A percentile compares a stretch with the other conserved stretches of the same genome.
Evolutionary conservation across 2,888 invertebrate species (phyloP).

Genomic region (Eupithecia vulgata): DNA sequence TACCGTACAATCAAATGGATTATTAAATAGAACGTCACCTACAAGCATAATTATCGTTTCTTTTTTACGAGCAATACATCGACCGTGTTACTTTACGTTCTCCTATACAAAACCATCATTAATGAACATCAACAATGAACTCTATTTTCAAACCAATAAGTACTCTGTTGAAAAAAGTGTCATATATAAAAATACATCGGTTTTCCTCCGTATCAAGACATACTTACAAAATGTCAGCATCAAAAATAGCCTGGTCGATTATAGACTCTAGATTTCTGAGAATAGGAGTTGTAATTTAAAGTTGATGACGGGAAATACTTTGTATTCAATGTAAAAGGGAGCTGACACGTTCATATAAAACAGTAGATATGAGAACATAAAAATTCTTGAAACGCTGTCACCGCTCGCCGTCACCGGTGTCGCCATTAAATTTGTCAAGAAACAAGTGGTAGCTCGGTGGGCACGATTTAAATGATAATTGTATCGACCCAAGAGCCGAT

Average conservation of each 20-base stretch:
- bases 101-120: conserved; percentile 38
- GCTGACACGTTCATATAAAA: conserved; percentile 78
- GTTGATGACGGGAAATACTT: conserved; percentile 42
- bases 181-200: conserved; percentile 54
- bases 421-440: conserved; percentile 83
- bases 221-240: conserved; percentile 32
- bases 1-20: conserved; percentile 71
- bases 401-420: conserved; percentile 74
- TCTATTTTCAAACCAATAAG: conserved; percentile 43
- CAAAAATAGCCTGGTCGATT: conserved; percentile 27
- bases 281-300: conserved; percentile 20
- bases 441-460: conserved; percentile 77
- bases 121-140: conserved; percentile 38
- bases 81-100: conserved; percentile 51
- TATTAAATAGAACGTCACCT: conserved; percentile 77
- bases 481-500: conserved; percentile 60
- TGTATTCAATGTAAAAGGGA: conserved; percentile 65
- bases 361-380: conserved; percentile 81
- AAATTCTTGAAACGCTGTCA: conserved; percentile 80
- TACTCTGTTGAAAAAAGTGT: conserved; percentile 46
- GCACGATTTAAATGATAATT: conserved; percentile 83
- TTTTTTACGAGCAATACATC: conserved; percentile 77
- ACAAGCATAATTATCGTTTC: conserved; percentile 71
- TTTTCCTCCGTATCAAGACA: conserved; percentile 55
- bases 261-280: conserved; percentile 38